A percentile compares a stretch with the other conserved stretches of the same genome.
Evolutionary conservation across 2,888 invertebrate genomes (phyloP).

Genomic region (Acrocera orbiculus): DNA sequence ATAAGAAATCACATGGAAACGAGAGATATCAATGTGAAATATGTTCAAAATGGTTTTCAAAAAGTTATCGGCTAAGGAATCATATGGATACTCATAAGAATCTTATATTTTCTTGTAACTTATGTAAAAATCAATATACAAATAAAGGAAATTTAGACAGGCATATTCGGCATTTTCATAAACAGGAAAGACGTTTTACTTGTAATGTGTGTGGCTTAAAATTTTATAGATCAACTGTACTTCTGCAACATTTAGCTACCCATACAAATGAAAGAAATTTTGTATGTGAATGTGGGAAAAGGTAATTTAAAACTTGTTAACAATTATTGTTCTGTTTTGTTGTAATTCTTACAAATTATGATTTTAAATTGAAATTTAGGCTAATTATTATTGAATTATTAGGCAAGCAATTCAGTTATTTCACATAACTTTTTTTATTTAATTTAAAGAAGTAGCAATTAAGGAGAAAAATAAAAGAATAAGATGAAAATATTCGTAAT

Average conservation of each 20-base stretch:
- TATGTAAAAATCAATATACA: constrained; percentile 11
- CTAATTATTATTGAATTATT: no score
- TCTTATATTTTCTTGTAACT: constrained; percentile 4
- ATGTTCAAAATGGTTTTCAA: constrained; percentile 12
- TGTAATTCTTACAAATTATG: no score
- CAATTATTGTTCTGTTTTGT: no score
- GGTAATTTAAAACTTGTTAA: constrained; percentile 6
- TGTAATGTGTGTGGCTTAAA: constrained; percentile 10
- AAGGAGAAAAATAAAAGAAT: no score
- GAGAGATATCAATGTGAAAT: constrained; percentile 10
- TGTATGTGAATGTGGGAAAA: constrained; percentile 12
- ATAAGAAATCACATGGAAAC: constrained; percentile 11
- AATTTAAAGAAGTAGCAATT: no score
- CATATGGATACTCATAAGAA: constrained; percentile 9
- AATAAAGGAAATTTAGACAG: constrained; percentile 13
- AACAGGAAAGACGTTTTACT: constrained; percentile 7
- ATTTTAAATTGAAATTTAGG: no score
- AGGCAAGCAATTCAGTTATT: no score
- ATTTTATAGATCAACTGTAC: constrained; percentile 9
- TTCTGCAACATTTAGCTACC: constrained; percentile 7
- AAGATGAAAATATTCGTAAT: no score
- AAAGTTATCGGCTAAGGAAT: constrained; percentile 10
- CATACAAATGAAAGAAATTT: constrained; percentile 10
- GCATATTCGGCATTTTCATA: constrained; percentile 12
- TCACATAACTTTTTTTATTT: no score